phyloP scores from a whole-genome alignment of 2,888 invertebrate species.

The Lasioglossum lativentre region DNA sequence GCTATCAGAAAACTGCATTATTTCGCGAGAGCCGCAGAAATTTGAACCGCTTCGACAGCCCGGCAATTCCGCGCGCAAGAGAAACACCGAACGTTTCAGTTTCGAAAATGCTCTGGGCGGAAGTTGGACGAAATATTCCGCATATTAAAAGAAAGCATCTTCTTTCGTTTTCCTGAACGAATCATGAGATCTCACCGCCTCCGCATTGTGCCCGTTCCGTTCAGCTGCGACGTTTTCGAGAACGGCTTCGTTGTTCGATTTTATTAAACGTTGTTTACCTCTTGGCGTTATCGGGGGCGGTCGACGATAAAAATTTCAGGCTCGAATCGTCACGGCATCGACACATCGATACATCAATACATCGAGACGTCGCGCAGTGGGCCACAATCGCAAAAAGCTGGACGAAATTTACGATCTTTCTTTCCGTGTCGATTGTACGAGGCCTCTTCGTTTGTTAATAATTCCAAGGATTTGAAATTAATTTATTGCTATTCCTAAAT shows the following conservation, averaged over 20 bases:
- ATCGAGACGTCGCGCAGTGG: too few species aligned
- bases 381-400: neutral
- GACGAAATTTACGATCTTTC: neutral
- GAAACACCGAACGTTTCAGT: neutral
- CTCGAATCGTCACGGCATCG: neutral
- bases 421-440: neutral
- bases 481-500: too few species aligned
- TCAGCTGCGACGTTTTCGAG: neutral
- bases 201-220: neutral
- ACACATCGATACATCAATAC: neutral
- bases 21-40: neutral
- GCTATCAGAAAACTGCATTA: neutral
- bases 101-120: neutral
- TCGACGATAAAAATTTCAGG: neutral
- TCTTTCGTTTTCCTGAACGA: neutral
- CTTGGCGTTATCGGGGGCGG: neutral
- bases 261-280: conserved; percentile 4
- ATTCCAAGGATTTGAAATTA: too few species aligned
- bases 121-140: neutral
- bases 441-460: too few species aligned
- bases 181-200: neutral
- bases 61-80: neutral
- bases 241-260: neutral
- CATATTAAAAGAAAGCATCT: neutral
- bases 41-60: neutral